These are phyloP conservation scores for Barbus barbus DNA, from an alignment of 2,113 vertebrate genomes.

Conservation along the genomic window DNA sequence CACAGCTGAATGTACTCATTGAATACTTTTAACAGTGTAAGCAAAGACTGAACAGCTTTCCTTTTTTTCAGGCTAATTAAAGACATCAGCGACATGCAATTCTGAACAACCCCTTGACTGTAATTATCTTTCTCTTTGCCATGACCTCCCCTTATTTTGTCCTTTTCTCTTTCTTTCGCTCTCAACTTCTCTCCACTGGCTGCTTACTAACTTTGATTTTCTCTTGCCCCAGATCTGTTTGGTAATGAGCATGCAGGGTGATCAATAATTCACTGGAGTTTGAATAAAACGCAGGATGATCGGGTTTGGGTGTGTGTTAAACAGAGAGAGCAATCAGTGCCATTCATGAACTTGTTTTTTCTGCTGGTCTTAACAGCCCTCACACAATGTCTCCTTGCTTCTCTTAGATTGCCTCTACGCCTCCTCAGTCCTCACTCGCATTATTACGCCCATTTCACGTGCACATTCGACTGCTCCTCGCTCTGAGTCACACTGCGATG, in stretches of 20 bases:
- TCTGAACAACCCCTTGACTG: constrained; percentile 20
- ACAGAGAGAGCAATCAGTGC: constrained; percentile 75
- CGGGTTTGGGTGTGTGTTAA: constrained; percentile 68
- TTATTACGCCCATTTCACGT: neutral
- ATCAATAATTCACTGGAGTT: constrained; percentile 84
- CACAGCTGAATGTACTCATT: neutral
- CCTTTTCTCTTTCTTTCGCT: constrained; percentile 60
- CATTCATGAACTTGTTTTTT: constrained; percentile 60
- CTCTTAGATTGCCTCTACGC: constrained; percentile 46
- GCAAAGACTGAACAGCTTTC: constrained; percentile 11
- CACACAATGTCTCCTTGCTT: constrained; percentile 52
- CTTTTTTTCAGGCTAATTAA: constrained; percentile 28
- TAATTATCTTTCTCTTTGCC: constrained; percentile 26
- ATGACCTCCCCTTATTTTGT: constrained; percentile 19
- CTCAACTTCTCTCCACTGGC: constrained; percentile 70
- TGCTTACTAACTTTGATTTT: constrained; percentile 79
- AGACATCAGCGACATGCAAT: neutral
- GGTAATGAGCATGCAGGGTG: constrained; percentile 78
- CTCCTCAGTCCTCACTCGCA: constrained; percentile 32
- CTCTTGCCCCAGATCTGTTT: constrained; percentile 76
- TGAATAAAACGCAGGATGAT: constrained; percentile 71
- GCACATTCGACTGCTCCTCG: neutral
- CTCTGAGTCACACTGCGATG: constrained; percentile 22
- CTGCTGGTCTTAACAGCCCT: constrained; percentile 33
- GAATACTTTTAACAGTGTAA: neutral